Base-by-base conservation (phyloP, 2,888 invertebrate species). In the Spialia ferax region DNA sequence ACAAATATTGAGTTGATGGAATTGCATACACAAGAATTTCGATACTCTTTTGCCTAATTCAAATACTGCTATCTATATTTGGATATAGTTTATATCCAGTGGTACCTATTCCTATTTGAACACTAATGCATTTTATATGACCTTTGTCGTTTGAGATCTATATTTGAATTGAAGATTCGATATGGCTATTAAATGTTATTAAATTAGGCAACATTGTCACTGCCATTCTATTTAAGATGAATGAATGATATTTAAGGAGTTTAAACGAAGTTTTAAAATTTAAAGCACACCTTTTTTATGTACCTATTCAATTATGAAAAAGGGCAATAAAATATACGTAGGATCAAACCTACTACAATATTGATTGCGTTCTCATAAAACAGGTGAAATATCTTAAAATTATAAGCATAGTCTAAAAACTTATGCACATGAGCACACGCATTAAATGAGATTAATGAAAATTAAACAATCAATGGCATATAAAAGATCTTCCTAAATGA, bases 201-300 rank as follows among this genome's bases (percentile, higher is more conserved):
- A 18, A 45, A 45, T 45, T 18, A 45, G 45, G 45, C 15, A 15
- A 45, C 15, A 45, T 38, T 18, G 6, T 45, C 45, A 45, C 45
- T 45, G 45, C 45, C 45, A 45, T 45, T 45, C 45, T 45, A 45
- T 45, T 45, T 18, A 45, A 18, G 45, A 18, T 7, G 15, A 45
- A 18, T 45, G 15, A 45, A 45, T 45, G 15, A 45, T 15, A 18
- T 18, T 18, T 18, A 45, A 32, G 11, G 8, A 45, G 8, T n/a
- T n/a, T n/a, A n/a, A n/a, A n/a, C n/a, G 38, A n/a, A 15, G 18
- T 45, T 45, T 45, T 18, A 18, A 45, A 45, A 15, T 8, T 1
- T 42, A 5, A 10, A 15, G 15, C n/a, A 42, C 42, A 15, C 6
- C 42, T 32, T n/a, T n/a, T 18, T 18, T 20, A 18, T 18, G 7